phyloP scores from a whole-genome alignment of 2,888 invertebrate genomes.

The Tetragonula carbonaria region DNA sequence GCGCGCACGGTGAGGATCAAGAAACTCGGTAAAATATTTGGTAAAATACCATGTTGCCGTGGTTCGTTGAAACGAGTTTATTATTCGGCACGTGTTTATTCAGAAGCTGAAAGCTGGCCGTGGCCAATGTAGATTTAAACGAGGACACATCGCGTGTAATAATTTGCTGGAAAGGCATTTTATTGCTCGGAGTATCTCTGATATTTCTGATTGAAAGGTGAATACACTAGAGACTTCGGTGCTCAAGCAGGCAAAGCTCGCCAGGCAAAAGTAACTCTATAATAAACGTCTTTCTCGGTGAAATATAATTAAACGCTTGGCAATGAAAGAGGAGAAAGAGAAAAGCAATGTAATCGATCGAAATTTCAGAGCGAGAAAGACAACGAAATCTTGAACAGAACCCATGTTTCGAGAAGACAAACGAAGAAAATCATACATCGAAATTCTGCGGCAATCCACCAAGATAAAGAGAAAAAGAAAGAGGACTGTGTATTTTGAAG shows the following conservation, averaged over 20 bases:
- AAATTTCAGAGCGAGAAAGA: too few species aligned
- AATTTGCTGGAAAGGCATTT: not conserved
- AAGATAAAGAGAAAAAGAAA: too few species aligned
- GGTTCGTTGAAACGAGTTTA: not conserved
- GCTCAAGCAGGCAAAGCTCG: not conserved
- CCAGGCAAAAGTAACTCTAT: accelerated
- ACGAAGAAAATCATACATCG: too few species aligned
- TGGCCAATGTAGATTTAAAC: not conserved
- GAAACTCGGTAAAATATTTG: not conserved
- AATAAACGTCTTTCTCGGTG: not conserved
- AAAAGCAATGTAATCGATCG: too few species aligned
- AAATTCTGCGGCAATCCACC: too few species aligned
- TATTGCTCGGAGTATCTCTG: not conserved
- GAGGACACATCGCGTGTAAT: not conserved
- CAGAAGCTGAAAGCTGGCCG: not conserved
- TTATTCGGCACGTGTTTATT: too few species aligned
- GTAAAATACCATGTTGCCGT: too few species aligned
- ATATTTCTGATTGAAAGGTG: not conserved
- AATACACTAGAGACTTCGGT: not conserved
- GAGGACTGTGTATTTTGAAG: too few species aligned
- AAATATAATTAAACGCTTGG: not conserved
- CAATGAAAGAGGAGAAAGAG: too few species aligned
- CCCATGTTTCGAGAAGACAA: too few species aligned
- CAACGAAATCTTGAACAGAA: too few species aligned
- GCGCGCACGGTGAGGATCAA: too few species aligned